Percentiles rank a stretch among this genome's conserved stretches.
Conservation (phyloP, 2,888 invertebrate species). For the Hirtodrosophila histrioides region DNA sequence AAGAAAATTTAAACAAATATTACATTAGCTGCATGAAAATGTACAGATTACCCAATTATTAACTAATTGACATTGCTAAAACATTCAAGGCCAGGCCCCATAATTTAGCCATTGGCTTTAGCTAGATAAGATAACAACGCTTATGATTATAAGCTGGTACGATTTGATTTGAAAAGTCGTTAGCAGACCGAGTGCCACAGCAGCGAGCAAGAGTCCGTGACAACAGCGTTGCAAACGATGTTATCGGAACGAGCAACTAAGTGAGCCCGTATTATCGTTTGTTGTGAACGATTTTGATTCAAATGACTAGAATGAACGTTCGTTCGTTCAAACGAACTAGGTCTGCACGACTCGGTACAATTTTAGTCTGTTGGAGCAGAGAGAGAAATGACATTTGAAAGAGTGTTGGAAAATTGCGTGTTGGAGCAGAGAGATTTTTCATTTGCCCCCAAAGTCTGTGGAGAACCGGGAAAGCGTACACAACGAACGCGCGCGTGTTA, state of each 20-base stretch:
- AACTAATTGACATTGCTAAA: not conserved
- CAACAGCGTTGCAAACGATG: constrained; percentile 1
- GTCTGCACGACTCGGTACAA: too few relatives aligned
- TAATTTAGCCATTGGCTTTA: constrained; percentile 8
- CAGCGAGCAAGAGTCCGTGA: constrained; percentile 3
- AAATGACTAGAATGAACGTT: too few relatives aligned
- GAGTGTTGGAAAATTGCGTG: constrained; percentile 11
- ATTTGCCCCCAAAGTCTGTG: constrained; percentile 68
- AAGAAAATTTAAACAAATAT: constrained; percentile 5
- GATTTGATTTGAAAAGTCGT: constrained; percentile 24
- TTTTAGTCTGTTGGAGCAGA: too few relatives aligned
- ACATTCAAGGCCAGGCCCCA: not conserved
- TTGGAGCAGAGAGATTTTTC: constrained; percentile 32
- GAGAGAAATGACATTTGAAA: too few relatives aligned
- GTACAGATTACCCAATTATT: not conserved
- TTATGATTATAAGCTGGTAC: not conserved
- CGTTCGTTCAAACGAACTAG: too few relatives aligned
- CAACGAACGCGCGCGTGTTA: constrained; percentile 22
- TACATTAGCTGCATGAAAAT: not conserved
- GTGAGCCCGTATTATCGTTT: too few relatives aligned
- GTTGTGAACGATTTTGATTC: too few relatives aligned
- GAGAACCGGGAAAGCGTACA: constrained; percentile 70
- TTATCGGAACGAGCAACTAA: constrained; percentile 5
- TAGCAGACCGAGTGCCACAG: constrained; percentile 1
- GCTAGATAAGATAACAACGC: constrained; percentile 30